phyloP scores from a whole-genome alignment of 92 coral and sea anemone species.

The Muricea muricata region DNA sequence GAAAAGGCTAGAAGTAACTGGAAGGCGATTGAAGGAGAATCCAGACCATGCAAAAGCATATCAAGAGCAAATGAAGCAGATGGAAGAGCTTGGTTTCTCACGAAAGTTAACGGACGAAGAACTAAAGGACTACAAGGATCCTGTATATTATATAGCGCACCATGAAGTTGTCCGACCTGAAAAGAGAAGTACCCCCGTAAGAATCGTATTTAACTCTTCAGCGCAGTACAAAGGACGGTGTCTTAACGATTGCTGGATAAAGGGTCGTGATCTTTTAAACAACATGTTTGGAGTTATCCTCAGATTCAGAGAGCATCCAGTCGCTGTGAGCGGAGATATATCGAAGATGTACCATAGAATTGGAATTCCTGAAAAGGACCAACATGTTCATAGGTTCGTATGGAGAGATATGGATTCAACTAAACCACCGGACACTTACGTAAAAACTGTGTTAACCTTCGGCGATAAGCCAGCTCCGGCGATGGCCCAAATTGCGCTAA shows the following conservation, averaged over 20 bases:
- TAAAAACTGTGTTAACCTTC: constrained; percentile 45
- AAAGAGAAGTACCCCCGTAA: constrained; percentile 63
- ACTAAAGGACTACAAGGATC: constrained; percentile 53
- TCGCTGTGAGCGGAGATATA: constrained; percentile 65
- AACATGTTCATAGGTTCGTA: constrained; percentile 68
- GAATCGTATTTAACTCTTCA: constrained; percentile 69
- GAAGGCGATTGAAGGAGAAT: too few species aligned
- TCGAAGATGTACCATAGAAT: constrained; percentile 67
- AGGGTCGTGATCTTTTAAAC: constrained; percentile 63
- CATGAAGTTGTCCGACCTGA: constrained; percentile 67
- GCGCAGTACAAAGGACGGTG: constrained; percentile 63
- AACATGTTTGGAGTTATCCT: constrained; percentile 57
- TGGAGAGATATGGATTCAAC: constrained; percentile 64
- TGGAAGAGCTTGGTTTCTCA: constrained; percentile 47
- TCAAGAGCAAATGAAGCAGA: too few species aligned
- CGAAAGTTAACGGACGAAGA: constrained; percentile 55
- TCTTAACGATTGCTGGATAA: constrained; percentile 69
- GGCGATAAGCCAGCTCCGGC: constrained; percentile 65
- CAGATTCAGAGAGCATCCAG: constrained; percentile 61
- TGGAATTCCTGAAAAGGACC: constrained; percentile 61
- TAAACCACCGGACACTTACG: constrained; percentile 61
- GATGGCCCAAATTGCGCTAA: constrained; percentile 70
- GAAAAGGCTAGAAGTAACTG: too few species aligned
- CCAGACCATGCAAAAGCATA: too few species aligned
- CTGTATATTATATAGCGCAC: constrained; percentile 62